phyloP scores from a whole-genome alignment of 2,797 vertebrate species.

The Lepus oiostolus region DNA sequence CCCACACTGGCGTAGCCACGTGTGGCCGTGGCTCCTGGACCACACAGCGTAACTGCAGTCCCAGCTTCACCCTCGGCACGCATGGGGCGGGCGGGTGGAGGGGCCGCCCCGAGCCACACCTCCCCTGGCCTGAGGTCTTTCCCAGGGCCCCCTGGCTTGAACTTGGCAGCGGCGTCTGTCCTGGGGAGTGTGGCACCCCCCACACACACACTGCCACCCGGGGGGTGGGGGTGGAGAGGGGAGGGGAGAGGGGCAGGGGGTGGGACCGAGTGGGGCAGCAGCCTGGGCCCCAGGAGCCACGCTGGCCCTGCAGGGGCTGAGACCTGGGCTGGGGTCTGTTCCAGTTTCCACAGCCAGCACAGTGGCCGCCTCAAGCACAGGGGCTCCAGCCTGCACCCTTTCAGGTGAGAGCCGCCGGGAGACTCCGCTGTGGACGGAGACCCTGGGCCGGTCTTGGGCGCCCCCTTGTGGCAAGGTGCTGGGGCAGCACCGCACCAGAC shows the following conservation, averaged over 20 bases:
- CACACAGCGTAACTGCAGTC: background rate
- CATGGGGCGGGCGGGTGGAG: fast-evolving
- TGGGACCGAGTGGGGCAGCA: background rate
- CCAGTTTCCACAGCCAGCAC: slow-evolving; percentile 93
- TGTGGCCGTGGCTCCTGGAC: fast-evolving
- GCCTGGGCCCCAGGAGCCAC: background rate
- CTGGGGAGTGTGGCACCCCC: background rate
- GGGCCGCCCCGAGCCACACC: background rate
- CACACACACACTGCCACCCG: background rate
- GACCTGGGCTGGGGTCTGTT: slow-evolving; percentile 75
- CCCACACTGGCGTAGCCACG: background rate
- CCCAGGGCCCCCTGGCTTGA: background rate
- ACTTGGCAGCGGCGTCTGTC: fast-evolving
- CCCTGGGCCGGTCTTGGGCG: fast-evolving
- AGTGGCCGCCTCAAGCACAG: slow-evolving; percentile 93
- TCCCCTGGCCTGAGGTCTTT: no score
- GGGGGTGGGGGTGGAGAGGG: background rate
- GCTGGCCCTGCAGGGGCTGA: background rate
- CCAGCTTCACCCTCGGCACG: background rate
- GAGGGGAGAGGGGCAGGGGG: fast-evolving
- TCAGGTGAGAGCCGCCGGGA: slow-evolving; percentile 91
- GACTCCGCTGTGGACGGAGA: no score
- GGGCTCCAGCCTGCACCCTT: slow-evolving; percentile 92
- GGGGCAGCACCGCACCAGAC: background rate
- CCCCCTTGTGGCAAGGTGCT: background rate